Evolutionary conservation across 2,888 invertebrate species (phyloP).

Genomic region (Blera fallax): DNA sequence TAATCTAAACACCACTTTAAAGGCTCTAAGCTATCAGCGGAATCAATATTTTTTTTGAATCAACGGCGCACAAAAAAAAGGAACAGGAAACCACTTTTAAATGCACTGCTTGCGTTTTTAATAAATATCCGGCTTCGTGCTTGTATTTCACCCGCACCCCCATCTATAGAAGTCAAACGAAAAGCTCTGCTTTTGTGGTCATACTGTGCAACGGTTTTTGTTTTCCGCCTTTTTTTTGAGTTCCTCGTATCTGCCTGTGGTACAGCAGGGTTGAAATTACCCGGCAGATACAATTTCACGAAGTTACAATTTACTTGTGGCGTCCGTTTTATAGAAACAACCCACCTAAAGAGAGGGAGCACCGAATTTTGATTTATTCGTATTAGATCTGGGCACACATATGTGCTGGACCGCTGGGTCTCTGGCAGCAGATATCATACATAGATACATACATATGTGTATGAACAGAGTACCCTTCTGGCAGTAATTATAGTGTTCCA

Average conservation of each 20-base stretch:
- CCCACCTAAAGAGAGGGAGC: neutral
- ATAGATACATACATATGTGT: too few species aligned
- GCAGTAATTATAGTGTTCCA: constrained; percentile 51
- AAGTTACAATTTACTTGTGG: constrained; percentile 23
- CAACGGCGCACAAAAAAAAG: neutral
- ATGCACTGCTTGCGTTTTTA: constrained; percentile 20
- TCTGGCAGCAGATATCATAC: neutral
- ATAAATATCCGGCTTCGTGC: neutral
- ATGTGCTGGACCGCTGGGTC: neutral
- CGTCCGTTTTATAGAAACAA: neutral
- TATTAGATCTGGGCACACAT: constrained; percentile 19
- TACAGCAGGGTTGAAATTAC: constrained; percentile 7
- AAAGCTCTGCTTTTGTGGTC: constrained; percentile 15
- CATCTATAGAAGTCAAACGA: neutral
- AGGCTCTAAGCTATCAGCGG: neutral
- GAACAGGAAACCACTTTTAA: neutral
- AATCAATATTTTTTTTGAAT: neutral
- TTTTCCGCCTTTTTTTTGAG: too few species aligned
- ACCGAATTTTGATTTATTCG: constrained; percentile 60
- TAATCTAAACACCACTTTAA: constrained; percentile 11
- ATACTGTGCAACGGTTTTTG: neutral
- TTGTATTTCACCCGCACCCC: neutral
- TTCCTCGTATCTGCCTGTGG: neutral
- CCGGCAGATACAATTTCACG: constrained; percentile 35
- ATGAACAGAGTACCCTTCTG: constrained; percentile 2